A percentile compares a stretch with the other conserved stretches of the same genome.
Conservation (phyloP, 2,797 vertebrate genomes). For the Microcaecilia unicolor region DNA sequence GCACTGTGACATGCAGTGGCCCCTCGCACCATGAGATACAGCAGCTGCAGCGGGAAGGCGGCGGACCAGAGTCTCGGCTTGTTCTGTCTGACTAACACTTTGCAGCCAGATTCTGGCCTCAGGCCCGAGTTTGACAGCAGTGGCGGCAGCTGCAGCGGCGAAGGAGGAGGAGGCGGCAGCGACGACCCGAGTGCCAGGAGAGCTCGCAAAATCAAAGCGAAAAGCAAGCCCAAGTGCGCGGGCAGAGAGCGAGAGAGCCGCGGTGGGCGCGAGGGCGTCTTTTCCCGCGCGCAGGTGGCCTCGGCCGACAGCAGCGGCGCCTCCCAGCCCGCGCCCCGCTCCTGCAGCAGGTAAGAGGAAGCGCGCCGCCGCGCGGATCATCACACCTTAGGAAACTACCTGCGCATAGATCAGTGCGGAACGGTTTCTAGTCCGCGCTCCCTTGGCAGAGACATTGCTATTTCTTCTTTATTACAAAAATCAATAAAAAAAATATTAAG, state of each 20-base stretch:
- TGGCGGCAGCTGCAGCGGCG: neutral
- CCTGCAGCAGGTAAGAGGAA: conserved; percentile 2
- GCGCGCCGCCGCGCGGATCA: too few relatives aligned
- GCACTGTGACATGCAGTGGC: conserved; percentile 26
- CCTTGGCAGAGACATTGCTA: too few relatives aligned
- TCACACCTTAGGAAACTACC: too few relatives aligned
- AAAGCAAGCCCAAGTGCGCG: conserved; percentile 25
- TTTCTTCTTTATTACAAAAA: too few relatives aligned
- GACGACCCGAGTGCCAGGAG: conserved; percentile 13
- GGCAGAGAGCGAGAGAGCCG: too few relatives aligned
- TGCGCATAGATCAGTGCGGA: too few relatives aligned
- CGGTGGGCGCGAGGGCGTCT: conserved; percentile 16
- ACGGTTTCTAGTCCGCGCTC: too few relatives aligned
- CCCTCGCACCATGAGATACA: conserved; percentile 36
- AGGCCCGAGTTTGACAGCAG: conserved; percentile 17
- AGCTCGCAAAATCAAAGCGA: conserved; percentile 16
- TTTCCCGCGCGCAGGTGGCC: conserved; percentile 28
- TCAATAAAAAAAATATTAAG: too few relatives aligned
- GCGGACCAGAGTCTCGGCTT: conserved; percentile 5
- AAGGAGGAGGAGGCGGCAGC: conserved; percentile 20
- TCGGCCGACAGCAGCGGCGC: conserved; percentile 43
- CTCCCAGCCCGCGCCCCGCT: conserved; percentile 20
- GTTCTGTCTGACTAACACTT: conserved; percentile 30
- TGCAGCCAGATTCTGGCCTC: conserved; percentile 13
- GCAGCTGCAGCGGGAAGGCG: neutral